Conservation (phyloP, 2,888 invertebrate species). For the Trichogramma evanescens region DNA sequence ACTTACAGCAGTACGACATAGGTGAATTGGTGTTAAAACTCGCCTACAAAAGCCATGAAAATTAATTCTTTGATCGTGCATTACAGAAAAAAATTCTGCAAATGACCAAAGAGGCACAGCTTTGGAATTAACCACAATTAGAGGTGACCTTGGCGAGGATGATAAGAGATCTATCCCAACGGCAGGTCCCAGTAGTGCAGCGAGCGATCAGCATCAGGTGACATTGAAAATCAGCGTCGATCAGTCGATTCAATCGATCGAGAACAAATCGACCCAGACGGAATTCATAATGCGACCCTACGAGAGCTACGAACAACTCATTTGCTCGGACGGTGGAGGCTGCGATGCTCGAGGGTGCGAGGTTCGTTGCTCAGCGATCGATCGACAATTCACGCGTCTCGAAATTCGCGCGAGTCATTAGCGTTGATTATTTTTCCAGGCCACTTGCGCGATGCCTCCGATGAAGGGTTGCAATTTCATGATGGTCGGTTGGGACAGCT, state of each 20-base stretch:
- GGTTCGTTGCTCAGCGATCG: slow-evolving; percentile 20
- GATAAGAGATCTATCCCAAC: background rate
- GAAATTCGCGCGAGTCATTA: background rate
- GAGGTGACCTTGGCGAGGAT: background rate
- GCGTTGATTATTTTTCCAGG: background rate
- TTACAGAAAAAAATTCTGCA: background rate
- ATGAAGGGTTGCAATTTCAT: slow-evolving; percentile 30
- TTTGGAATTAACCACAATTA: background rate
- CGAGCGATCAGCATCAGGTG: too few species aligned
- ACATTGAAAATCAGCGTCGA: background rate
- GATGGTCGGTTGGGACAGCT: slow-evolving; percentile 48
- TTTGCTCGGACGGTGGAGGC: slow-evolving; percentile 9
- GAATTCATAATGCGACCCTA: slow-evolving; percentile 23
- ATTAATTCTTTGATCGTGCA: background rate
- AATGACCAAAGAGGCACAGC: slow-evolving; percentile 5
- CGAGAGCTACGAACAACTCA: slow-evolving; percentile 26
- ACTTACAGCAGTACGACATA: slow-evolving; percentile 22
- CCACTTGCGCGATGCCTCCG: slow-evolving; percentile 24
- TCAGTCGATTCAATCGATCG: slow-evolving; percentile 10
- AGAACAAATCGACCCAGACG: slow-evolving; percentile 24
- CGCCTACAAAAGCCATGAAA: background rate
- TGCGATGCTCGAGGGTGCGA: slow-evolving; percentile 25
- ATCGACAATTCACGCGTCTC: too few species aligned
- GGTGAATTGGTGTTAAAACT: slow-evolving; percentile 19
- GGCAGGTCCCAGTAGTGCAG: too few species aligned